Percentiles rank a stretch among this genome's conserved stretches.
Evolutionary conservation across 1,140 invertebrate genomes (phyloP).

Genomic region (Neuroterus valhalla): DNA sequence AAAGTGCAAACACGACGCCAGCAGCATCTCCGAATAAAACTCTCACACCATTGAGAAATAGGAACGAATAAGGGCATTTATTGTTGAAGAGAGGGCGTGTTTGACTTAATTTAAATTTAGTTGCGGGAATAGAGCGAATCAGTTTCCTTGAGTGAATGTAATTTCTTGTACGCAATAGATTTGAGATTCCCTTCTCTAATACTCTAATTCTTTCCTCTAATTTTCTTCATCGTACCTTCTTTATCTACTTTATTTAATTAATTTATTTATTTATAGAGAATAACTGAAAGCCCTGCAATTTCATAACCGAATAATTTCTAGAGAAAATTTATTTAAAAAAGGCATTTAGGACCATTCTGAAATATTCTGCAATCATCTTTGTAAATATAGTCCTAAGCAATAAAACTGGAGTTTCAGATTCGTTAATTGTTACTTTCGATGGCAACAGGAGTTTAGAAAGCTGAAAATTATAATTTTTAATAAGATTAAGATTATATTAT

Average conservation of each 20-base stretch:
- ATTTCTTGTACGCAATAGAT: not conserved
- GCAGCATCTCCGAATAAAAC: slow-evolving; percentile 64
- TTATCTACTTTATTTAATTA: too few relatives aligned
- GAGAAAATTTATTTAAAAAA: slow-evolving; percentile 7
- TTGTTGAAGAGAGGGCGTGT: too few relatives aligned
- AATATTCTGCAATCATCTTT: not conserved
- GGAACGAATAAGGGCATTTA: slow-evolving; percentile 68
- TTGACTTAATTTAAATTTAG: too few relatives aligned
- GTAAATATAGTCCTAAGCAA: not conserved
- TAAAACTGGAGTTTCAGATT: slow-evolving; percentile 11
- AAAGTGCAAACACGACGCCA: slow-evolving; percentile 56
- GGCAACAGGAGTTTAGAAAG: not conserved
- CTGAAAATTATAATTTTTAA: not conserved
- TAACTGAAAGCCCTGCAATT: slow-evolving; percentile 10
- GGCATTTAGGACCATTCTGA: not conserved
- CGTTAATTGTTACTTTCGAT: slow-evolving; percentile 27
- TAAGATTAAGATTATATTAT: not conserved
- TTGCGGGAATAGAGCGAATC: not conserved
- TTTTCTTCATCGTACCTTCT: too few relatives aligned
- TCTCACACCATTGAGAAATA: slow-evolving; percentile 64
- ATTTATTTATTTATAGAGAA: not conserved
- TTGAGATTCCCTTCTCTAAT: not conserved
- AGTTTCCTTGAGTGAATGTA: not conserved
- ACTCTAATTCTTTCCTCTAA: not conserved
- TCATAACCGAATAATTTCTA: not conserved